Percentiles rank a stretch among this genome's conserved stretches.
Conservation (phyloP, 2,797 vertebrate genomes). For the Ataeniobius toweri region DNA sequence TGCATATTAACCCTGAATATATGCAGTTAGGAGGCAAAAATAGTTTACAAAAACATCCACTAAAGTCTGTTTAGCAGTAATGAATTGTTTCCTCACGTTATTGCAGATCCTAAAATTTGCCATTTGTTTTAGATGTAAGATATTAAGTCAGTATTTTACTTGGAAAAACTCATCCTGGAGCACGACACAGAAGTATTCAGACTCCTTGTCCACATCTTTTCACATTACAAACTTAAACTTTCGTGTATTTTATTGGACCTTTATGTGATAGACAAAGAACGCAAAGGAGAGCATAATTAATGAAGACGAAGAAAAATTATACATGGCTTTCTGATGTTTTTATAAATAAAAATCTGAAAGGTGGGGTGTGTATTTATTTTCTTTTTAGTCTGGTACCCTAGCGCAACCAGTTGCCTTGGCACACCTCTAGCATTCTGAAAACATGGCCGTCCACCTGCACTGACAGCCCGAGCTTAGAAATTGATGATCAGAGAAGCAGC, state of each 20-base stretch:
- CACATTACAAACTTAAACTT: background rate
- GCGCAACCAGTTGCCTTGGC: too few relatives aligned
- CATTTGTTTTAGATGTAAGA: background rate
- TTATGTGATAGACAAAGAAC: background rate
- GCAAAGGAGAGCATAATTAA: too few relatives aligned
- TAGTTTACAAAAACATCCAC: background rate
- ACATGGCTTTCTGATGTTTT: too few relatives aligned
- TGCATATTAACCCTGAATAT: background rate
- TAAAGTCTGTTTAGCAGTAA: background rate
- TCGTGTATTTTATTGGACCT: background rate
- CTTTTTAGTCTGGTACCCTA: too few relatives aligned
- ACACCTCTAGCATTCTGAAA: too few relatives aligned
- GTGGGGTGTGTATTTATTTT: too few relatives aligned
- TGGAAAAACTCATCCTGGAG: background rate
- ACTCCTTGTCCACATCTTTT: background rate
- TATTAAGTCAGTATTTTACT: background rate
- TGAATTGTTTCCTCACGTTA: background rate
- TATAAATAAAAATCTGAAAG: too few relatives aligned
- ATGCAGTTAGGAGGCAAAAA: too few relatives aligned
- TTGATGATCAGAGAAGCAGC: too few relatives aligned
- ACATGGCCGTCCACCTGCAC: too few relatives aligned
- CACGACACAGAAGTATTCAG: background rate
- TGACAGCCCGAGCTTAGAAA: too few relatives aligned
- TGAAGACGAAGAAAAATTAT: too few relatives aligned
- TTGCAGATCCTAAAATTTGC: background rate